Evolutionary conservation across 1,140 invertebrate genomes (phyloP).

Genomic region (Amphibalanus amphitrite): DNA sequence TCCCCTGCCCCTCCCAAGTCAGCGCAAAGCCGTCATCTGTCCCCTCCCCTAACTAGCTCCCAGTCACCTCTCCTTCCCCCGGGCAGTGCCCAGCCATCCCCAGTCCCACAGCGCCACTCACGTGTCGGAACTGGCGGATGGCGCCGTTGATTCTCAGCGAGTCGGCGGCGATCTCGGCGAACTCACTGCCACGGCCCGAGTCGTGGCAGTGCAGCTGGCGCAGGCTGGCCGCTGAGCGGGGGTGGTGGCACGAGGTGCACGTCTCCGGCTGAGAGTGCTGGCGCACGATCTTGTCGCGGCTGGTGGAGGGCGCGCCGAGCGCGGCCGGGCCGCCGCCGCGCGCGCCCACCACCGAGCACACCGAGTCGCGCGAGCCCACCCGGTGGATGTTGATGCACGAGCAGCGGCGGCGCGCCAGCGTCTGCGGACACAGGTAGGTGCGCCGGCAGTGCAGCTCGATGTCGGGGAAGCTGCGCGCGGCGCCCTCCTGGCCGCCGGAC

Average conservation of each 20-base stretch:
- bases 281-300: slow-evolving; percentile 46
- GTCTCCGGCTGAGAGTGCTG: slow-evolving; percentile 75
- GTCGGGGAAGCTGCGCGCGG: slow-evolving; percentile 67
- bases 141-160: slow-evolving; percentile 90
- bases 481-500: slow-evolving; percentile 20
- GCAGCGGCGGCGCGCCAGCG: slow-evolving; percentile 17
- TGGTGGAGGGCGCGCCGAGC: slow-evolving; percentile 19
- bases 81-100: too few relatives aligned
- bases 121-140: slow-evolving; percentile 89
- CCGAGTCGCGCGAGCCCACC: slow-evolving; percentile 22
- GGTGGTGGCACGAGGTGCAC: slow-evolving; percentile 20
- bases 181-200: slow-evolving; percentile 48
- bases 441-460: slow-evolving; percentile 63
- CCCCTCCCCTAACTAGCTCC: too few relatives aligned
- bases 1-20: too few relatives aligned
- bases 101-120: too few relatives aligned
- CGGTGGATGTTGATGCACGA: slow-evolving; percentile 21
- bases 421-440: slow-evolving; percentile 17
- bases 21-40: too few relatives aligned
- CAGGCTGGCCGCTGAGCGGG: slow-evolving; percentile 41
- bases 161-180: slow-evolving; percentile 92
- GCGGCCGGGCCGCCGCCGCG: slow-evolving; percentile 15
- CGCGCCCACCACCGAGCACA: slow-evolving; percentile 21
- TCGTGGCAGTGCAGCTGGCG: slow-evolving; percentile 64
- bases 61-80: too few relatives aligned